Evolutionary conservation across 2,888 invertebrate genomes (phyloP).

Genomic region (Mystacides longicornis): DNA sequence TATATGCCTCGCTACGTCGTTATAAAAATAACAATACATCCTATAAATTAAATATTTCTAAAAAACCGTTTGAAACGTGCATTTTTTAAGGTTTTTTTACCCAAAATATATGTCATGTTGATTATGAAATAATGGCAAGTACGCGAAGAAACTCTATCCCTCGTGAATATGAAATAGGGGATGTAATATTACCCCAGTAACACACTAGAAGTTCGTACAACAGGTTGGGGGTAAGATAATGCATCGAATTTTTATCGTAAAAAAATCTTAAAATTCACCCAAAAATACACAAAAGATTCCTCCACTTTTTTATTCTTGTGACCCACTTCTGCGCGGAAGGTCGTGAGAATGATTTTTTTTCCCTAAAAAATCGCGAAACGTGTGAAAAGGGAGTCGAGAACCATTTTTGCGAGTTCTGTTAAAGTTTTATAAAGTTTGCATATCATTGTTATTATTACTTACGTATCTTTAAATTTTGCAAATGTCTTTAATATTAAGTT

Average conservation of each 20-base stretch:
- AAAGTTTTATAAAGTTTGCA: neutral
- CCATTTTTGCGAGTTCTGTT: neutral
- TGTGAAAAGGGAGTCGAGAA: neutral
- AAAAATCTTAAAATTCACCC: constrained; percentile 24
- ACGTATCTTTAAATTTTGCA: too few species aligned
- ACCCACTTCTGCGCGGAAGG: constrained; percentile 23
- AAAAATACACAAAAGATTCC: constrained; percentile 21
- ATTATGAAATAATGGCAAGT: neutral
- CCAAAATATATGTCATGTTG: constrained; percentile 24
- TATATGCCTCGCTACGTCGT: too few species aligned
- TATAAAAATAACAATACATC: constrained; percentile 10
- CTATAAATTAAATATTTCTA: constrained; percentile 21
- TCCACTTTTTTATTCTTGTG: constrained; percentile 11
- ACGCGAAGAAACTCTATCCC: constrained; percentile 19
- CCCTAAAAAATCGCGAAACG: constrained; percentile 6
- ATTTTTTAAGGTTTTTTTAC: constrained; percentile 22
- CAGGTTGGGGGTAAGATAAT: constrained; percentile 27
- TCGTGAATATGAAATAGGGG: constrained; percentile 24
- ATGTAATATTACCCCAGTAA: constrained; percentile 27
- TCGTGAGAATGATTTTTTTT: constrained; percentile 24
- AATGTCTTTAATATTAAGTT: too few species aligned
- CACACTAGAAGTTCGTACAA: constrained; percentile 18
- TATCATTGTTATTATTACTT: too few species aligned
- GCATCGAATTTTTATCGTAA: constrained; percentile 20
- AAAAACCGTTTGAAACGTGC: constrained; percentile 22